These are phyloP conservation scores for Sesamia nonagrioides DNA, from an alignment of 1,140 invertebrate species.

Conservation along the genomic window DNA sequence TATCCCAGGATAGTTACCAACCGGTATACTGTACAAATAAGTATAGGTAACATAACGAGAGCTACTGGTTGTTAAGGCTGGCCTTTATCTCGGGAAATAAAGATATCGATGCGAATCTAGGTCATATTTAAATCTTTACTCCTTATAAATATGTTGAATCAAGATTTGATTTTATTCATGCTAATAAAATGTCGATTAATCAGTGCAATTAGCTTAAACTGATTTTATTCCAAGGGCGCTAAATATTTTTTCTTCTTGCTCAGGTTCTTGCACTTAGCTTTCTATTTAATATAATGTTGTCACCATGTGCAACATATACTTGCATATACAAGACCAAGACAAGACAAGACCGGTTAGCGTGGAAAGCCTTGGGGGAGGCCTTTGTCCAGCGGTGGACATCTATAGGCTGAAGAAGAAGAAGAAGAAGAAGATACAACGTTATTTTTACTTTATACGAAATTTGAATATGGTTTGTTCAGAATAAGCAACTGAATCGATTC, in stretches of 20 bases:
- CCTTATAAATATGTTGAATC: conserved; percentile 14
- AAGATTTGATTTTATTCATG: conserved; percentile 2
- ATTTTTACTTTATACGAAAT: too few relatives aligned
- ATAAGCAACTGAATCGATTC: too few relatives aligned
- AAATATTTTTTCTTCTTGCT: not conserved
- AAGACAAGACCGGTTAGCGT: too few relatives aligned
- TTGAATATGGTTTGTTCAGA: too few relatives aligned
- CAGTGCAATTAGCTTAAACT: conserved; percentile 5
- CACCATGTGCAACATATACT: too few relatives aligned
- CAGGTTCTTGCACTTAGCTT: not conserved
- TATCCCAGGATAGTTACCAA: not conserved
- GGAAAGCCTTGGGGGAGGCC: too few relatives aligned
- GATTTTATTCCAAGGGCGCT: not conserved
- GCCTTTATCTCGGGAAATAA: conserved; percentile 18
- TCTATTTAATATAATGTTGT: not conserved
- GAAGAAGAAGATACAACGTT: too few relatives aligned
- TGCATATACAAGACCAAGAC: too few relatives aligned
- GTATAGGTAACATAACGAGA: not conserved
- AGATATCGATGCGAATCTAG: conserved; percentile 8
- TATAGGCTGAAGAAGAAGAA: too few relatives aligned
- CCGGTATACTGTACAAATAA: not conserved
- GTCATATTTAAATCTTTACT: conserved; percentile 10
- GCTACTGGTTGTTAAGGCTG: not conserved
- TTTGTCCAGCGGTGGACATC: too few relatives aligned
- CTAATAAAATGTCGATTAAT: conserved; percentile 18